Evolutionary conservation across 2,113 vertebrate species (phyloP).

Genomic region (Syngnathus floridae): DNA sequence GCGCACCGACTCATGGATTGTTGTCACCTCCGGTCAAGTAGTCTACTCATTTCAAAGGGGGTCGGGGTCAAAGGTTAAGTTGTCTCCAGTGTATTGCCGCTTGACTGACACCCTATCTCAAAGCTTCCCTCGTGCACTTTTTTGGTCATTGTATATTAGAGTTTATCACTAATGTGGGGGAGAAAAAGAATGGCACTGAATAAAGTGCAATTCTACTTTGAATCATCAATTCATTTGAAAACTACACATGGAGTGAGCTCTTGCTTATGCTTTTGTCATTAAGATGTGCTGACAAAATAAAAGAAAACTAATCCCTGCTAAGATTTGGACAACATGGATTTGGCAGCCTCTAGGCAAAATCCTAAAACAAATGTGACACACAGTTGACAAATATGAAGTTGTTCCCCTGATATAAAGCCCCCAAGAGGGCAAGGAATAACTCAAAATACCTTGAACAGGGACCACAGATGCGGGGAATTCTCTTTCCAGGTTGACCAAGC

Average conservation of each 20-base stretch:
- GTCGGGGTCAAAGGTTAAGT: slow-evolving; percentile 75
- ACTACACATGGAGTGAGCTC: background rate
- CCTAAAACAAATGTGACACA: no score
- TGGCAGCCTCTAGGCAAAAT: background rate
- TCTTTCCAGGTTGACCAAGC: no score
- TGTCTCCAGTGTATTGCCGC: slow-evolving; percentile 75
- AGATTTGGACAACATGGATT: background rate
- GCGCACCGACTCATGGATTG: slow-evolving; percentile 62
- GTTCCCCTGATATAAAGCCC: no score
- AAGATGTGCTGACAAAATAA: background rate
- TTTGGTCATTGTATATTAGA: slow-evolving; percentile 75
- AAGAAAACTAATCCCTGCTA: background rate
- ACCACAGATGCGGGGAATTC: no score
- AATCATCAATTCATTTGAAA: background rate
- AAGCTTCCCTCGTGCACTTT: slow-evolving; percentile 26
- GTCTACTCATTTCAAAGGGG: slow-evolving; percentile 76
- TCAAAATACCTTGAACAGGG: no score
- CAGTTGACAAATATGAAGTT: no score
- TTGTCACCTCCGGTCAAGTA: slow-evolving; percentile 72
- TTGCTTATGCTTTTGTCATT: background rate
- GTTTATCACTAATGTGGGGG: slow-evolving; percentile 66
- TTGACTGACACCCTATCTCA: slow-evolving; percentile 66
- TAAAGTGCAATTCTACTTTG: background rate
- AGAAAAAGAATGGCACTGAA: slow-evolving; percentile 42
- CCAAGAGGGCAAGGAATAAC: no score